Base-by-base conservation (phyloP, 1,140 invertebrate genomes). In the Scaptomyza hsui region DNA sequence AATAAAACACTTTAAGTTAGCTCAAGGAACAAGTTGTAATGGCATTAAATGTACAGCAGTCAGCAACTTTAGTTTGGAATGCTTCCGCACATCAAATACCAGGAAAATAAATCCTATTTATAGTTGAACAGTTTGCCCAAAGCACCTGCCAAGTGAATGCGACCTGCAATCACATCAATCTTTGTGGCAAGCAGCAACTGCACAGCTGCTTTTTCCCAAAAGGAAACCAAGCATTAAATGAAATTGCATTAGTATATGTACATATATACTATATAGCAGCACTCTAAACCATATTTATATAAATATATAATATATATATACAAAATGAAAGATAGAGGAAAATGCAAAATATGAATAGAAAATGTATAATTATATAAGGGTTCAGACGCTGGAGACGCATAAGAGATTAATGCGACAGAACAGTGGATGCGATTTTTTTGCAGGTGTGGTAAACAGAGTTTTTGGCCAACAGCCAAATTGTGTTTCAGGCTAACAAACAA, bases 401-500 rank as follows among this genome's bases (percentile, higher is more conserved):
- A 49, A 26, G 47, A 51, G 37, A 65, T 71, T 71, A 56, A 71
- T 71, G 68, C 68, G 68, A 51, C n/a, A 21, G n/a, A n/a, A 37
- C 21, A 16, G 39, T 45, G 19, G 4, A 10, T 19, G 12, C 6
- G n/a, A 5, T 10, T 39, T 7, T 24, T 47, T 9, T 7, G 15
- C 63, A 24, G 29, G 59, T 32, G 67, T 69, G 67, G 60, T 35
- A 44, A 64, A 64, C 44, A 57, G 35, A 42, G 45, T 45, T 19
- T 65, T 52, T 72, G 69, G 69, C 69, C 29, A 21, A 1, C 62
- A 39, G 62, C 68, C 68, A 71, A 71, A 71, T 56, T 70, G 45
- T 64, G 51, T 64, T 70, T 37, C 21, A 45, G 60, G 35, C 67
- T 64, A 70, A 57, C 68, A 65, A 70, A 57, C 68, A 65, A 71